These are phyloP conservation scores for Tinea trinotella DNA, from an alignment of 2,888 invertebrate species.

Conservation along the genomic window DNA sequence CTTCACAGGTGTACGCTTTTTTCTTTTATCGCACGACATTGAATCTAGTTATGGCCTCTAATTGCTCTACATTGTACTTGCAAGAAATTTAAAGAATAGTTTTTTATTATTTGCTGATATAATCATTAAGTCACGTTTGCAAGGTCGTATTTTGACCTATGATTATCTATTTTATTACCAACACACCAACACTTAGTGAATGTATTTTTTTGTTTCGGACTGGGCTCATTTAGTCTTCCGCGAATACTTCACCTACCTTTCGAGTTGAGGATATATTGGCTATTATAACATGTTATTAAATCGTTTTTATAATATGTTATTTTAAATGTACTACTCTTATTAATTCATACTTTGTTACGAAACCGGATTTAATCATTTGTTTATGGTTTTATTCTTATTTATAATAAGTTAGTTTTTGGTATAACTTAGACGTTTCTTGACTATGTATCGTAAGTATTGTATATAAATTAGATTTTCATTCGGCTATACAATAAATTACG, in stretches of 20 bases:
- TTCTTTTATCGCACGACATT: constrained; percentile 12
- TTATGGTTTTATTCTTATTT: too few species aligned
- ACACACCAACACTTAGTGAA: background rate
- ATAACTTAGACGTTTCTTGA: too few species aligned
- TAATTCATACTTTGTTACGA: background rate
- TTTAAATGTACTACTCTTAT: background rate
- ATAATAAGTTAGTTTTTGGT: too few species aligned
- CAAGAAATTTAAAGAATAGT: background rate
- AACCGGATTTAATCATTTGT: constrained; percentile 1
- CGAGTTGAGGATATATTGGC: constrained; percentile 30
- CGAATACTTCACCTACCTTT: constrained; percentile 31
- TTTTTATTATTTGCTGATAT: constrained; percentile 6
- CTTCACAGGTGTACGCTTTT: constrained; percentile 15
- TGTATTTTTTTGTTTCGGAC: constrained; percentile 25
- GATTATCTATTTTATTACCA: background rate
- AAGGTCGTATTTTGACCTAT: constrained; percentile 11
- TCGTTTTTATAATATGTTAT: constrained; percentile 40
- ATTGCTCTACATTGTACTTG: constrained; percentile 8
- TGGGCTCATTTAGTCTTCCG: constrained; percentile 21
- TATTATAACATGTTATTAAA: constrained; percentile 42
- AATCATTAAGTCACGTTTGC: constrained; percentile 10
- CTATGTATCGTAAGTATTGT: too few species aligned
- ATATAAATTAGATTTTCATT: too few species aligned
- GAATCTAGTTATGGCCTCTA: constrained; percentile 6
- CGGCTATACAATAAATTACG: too few species aligned